Evolutionary conservation across 2,888 invertebrate genomes (phyloP), one percentile per base, ranked within the genome.

Genomic region (Erebia epiphron): DNA sequence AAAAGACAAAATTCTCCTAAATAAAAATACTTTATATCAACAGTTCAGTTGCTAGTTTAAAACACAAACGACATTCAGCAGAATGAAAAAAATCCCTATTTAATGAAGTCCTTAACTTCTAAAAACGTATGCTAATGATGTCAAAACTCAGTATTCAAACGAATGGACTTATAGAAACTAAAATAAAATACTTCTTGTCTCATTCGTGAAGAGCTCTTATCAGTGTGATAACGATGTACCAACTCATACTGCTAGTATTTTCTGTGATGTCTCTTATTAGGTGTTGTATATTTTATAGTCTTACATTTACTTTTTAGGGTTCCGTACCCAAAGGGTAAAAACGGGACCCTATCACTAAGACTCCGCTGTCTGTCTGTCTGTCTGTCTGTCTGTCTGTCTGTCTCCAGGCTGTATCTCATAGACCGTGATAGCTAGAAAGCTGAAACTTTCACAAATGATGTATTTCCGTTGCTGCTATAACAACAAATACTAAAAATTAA

Each of bases 41-140:
- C 58, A 41, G 41, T 16, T 14, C 58, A 60, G 46, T 13, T 61
- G 1, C 18, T 61, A 26, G 21, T 49, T 62, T 18, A 49, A 49
- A 62, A 14, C 7, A 49, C 62, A 49, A 62, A 62, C 14, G 49
- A 21, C n/a, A 49, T 18, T 49, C 21, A 62, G 62, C 62, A 21
- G 46, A 61, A 60, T 16, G 62, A 26, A 62, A 43, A 14, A 68
- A 68, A 2, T 18, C 43, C 26, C 49, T 54, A 16, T 60, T 70
- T 73, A 70, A 65, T 49, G 67, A 68, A 62, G 52, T 18, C 16
- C 46, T 62, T 62, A 49, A 21, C 46, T 62, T 62, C 13, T 62
- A 49, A 62, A 62, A 62, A 49, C 11, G 9, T 62, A 62, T 56
- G 35, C 35, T 35, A 68, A 68, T 54, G 43, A 62, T 43, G 21